Conservation (phyloP, 2,888 invertebrate species). For the Ditula angustiorana region DNA sequence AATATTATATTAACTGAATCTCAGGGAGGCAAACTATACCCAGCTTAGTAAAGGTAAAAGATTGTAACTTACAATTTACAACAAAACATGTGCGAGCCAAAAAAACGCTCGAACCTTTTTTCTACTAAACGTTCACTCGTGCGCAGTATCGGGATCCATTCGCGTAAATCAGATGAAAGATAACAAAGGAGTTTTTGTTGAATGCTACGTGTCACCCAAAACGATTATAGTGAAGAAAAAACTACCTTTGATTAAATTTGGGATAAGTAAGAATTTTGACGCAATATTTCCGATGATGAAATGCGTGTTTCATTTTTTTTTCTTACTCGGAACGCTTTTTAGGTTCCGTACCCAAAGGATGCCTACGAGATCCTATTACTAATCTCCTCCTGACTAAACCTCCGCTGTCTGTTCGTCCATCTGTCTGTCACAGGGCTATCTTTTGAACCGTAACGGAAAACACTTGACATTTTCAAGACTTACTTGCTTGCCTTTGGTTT, state of each 20-base stretch:
- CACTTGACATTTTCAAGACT: no score
- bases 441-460: no score
- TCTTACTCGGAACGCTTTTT: no score
- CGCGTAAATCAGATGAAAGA: constrained; percentile 55
- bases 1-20: no score
- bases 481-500: no score
- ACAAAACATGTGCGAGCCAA: constrained; percentile 9
- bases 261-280: not conserved
- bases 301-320: no score
- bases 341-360: no score
- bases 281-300: not conserved
- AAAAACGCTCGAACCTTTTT: constrained; percentile 23
- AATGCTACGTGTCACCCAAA: constrained; percentile 35
- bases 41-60: constrained; percentile 11
- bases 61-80: constrained; percentile 8
- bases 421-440: no score
- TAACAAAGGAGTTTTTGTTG: constrained; percentile 57
- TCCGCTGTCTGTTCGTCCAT: no score
- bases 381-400: no score
- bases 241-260: constrained; percentile 4
- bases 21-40: no score
- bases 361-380: no score
- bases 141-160: constrained; percentile 49
- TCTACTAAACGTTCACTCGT: constrained; percentile 47
- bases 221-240: constrained; percentile 16